Percentiles rank a stretch among this genome's conserved stretches.
These are phyloP conservation scores for Cephus pygmeus DNA, from an alignment of 2,888 invertebrate species.

Conservation along the genomic window DNA sequence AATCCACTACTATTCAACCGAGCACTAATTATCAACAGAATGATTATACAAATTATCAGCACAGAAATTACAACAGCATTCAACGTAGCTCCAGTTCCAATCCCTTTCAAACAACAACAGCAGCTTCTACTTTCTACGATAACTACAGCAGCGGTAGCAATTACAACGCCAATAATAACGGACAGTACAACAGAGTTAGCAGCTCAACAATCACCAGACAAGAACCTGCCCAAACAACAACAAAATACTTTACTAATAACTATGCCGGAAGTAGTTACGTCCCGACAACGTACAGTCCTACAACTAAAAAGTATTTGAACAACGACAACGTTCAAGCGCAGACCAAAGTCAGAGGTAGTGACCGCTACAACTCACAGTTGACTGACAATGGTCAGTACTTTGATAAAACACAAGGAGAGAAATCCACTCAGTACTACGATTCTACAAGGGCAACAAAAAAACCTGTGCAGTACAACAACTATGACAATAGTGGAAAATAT, in stretches of 20 bases:
- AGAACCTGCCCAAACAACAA: constrained; percentile 45
- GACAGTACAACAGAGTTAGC: constrained; percentile 36
- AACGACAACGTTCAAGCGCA: constrained; percentile 15
- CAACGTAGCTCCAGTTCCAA: constrained; percentile 50
- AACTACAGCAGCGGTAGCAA: constrained; percentile 38
- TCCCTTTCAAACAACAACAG: constrained; percentile 35
- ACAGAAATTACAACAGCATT: constrained; percentile 54
- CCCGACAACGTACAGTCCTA: constrained; percentile 67
- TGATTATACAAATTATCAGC: constrained; percentile 51
- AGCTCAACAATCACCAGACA: constrained; percentile 54
- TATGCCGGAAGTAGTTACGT: constrained; percentile 67
- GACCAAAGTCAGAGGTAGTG: constrained; percentile 22
- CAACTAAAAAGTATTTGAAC: constrained; percentile 44
- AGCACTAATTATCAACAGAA: constrained; percentile 49
- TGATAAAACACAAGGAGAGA: constrained; percentile 35
- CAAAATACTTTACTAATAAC: constrained; percentile 54
- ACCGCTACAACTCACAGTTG: constrained; percentile 24
- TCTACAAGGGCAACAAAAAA: constrained; percentile 55
- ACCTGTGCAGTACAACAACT: constrained; percentile 49
- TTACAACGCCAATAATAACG: constrained; percentile 37
- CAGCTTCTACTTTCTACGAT: constrained; percentile 46
- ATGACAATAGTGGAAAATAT: constrained; percentile 52
- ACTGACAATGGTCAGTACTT: constrained; percentile 43
- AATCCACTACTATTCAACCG: constrained; percentile 51
- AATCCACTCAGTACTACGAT: constrained; percentile 50